phyloP scores from a whole-genome alignment of 2,797 vertebrate species.

The Phrynocephalus guinanensis region DNA sequence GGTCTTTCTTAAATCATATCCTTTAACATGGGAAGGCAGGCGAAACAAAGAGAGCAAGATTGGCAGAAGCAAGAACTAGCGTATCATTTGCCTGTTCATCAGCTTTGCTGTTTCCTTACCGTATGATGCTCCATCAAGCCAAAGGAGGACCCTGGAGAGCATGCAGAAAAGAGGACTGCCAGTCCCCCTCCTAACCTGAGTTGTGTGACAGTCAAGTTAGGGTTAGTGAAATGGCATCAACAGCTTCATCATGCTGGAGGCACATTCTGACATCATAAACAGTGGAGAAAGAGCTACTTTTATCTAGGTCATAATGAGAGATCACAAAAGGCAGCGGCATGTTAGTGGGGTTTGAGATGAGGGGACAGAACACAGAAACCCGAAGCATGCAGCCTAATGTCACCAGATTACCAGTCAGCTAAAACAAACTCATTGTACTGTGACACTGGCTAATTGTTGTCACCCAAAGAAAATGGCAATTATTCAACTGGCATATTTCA shows the following conservation, averaged over 20 bases:
- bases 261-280: slow-evolving; percentile 65
- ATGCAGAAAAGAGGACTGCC: not conserved
- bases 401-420: slow-evolving; percentile 41
- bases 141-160: not conserved
- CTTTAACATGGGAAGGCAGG: slow-evolving; percentile 24
- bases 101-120: slow-evolving; percentile 51
- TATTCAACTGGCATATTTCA: slow-evolving; percentile 49
- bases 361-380: not conserved
- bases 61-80: slow-evolving; percentile 27
- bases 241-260: slow-evolving; percentile 60
- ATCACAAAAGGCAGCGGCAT: slow-evolving; percentile 31
- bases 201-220: slow-evolving; percentile 54
- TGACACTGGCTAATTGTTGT: slow-evolving; percentile 46
- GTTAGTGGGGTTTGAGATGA: not conserved
- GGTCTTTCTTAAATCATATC: not conserved
- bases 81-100: slow-evolving; percentile 22
- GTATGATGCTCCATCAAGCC: slow-evolving; percentile 17
- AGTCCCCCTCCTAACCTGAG: slow-evolving; percentile 20
- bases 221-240: slow-evolving; percentile 47
- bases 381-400: slow-evolving; percentile 46
- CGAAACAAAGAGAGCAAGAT: slow-evolving; percentile 38
- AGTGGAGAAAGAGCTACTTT: slow-evolving; percentile 59
- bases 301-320: slow-evolving; percentile 66
- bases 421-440: slow-evolving; percentile 56
- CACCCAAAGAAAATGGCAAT: slow-evolving; percentile 62